Base-by-base conservation (phyloP, 2,797 vertebrate genomes). In the Halcyon chelicuti region DNA sequence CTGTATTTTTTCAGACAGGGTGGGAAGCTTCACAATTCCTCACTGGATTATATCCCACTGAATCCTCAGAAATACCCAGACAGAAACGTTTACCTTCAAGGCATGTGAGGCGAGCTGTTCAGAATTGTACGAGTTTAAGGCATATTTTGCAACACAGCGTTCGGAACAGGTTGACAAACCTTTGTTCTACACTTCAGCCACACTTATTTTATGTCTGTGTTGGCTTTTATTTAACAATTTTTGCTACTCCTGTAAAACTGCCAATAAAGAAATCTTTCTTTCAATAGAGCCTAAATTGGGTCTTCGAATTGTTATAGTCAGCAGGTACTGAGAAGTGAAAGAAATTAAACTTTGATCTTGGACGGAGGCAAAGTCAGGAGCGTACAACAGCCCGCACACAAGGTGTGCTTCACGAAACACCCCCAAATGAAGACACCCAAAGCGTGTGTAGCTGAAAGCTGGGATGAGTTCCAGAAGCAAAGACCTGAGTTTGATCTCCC, bases 211-310 rank as follows among this genome's bases (percentile, higher is more conserved):
- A 19, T 74, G 87, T 62, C 5, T 9, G 35, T 49, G 44, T 8
- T 3, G 4, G 39, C 19, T 94, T 90, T 94, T 94, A 75, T 83
- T 90, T 88, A 75, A 90, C 42, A 83, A 33, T 65, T 87, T 92
- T 74, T 10, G 6, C 61, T 74, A 44, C 22, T 84, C 55, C 58
- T 93, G 82, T 93, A 88, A 78, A 95, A 74, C 39, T 86, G 94
- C 82, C 96, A 97, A 70, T 74, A 88, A 91, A 89, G 46, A 93
- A 94, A 88, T 84, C 66, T 89, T 94, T 77, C 57, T 90, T 90
- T 95, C 89, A 94, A 86, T 18, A 96, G 28, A 94, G 37, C 39
- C 22, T 86, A 88, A 93, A 95, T 44, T 88, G 75, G 37, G 62
- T 81, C 94, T 93, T 88, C 54, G 91, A 95, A 91, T 6, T 90